These are phyloP conservation scores for Caenorhabditis sinica DNA, from an alignment of 2,888 invertebrate genomes.

Conservation along the genomic window DNA sequence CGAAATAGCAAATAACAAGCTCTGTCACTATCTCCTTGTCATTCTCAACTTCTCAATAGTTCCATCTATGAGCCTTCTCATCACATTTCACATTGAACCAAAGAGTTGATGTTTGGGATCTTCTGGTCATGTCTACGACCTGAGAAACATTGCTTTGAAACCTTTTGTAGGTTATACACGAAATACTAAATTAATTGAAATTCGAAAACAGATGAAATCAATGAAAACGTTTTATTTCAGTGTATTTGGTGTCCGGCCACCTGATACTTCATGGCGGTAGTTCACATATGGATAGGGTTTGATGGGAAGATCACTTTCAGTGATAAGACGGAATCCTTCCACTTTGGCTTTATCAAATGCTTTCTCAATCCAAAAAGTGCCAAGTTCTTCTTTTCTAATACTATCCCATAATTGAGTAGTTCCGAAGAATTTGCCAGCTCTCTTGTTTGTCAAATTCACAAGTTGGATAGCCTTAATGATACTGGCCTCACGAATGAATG, in stretches of 20 bases:
- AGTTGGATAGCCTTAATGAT: constrained; percentile 92
- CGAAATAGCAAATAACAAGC: constrained; percentile 24
- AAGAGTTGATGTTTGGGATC: not conserved
- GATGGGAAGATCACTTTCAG: constrained; percentile 56
- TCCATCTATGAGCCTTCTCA: constrained; percentile 34
- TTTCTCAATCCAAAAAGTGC: constrained; percentile 70
- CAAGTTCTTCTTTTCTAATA: constrained; percentile 73
- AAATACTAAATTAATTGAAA: not conserved
- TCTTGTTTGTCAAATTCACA: constrained; percentile 77
- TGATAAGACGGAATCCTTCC: constrained; percentile 61
- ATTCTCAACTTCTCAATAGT: constrained; percentile 33
- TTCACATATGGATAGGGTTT: constrained; percentile 51
- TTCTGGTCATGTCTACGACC: not conserved
- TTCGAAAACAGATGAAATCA: not conserved
- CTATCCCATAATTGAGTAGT: constrained; percentile 70
- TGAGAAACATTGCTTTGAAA: not conserved
- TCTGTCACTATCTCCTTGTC: constrained; percentile 32
- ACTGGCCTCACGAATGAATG: constrained; percentile 94
- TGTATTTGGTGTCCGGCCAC: constrained; percentile 61
- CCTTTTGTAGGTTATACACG: constrained; percentile 4
- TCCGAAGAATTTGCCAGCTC: constrained; percentile 76
- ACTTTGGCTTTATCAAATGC: constrained; percentile 40
- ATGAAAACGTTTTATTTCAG: constrained; percentile 45
- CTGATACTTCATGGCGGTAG: constrained; percentile 40
- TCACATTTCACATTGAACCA: constrained; percentile 42